Percentiles rank a stretch among this genome's conserved stretches.
These are phyloP conservation scores for Epinotia bilunana DNA, from an alignment of 2,888 invertebrate genomes.

Conservation along the genomic window DNA sequence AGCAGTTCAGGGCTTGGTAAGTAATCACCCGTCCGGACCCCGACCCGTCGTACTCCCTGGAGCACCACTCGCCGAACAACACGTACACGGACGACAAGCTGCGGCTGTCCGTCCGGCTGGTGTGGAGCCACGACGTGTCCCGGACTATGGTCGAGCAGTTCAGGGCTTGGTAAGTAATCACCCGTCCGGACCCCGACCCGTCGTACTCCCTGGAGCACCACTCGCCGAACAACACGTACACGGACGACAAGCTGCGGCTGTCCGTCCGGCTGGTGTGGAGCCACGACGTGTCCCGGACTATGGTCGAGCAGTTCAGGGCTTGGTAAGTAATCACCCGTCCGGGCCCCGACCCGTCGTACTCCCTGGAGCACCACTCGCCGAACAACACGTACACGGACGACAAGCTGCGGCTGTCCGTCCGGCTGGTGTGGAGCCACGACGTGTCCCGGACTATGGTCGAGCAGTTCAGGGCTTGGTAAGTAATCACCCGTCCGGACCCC, in stretches of 20 bases:
- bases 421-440: constrained; percentile 92
- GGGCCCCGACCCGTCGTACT: constrained; percentile 71
- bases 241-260: constrained; percentile 91
- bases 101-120: constrained; percentile 91
- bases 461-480: constrained; percentile 88
- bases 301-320: constrained; percentile 87
- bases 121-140: constrained; percentile 92
- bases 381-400: constrained; percentile 87
- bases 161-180: constrained; percentile 86
- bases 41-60: constrained; percentile 70
- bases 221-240: constrained; percentile 81
- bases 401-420: constrained; percentile 91
- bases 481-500: constrained; percentile 68
- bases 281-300: constrained; percentile 89
- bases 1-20: too few species aligned
- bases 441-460: constrained; percentile 91
- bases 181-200: constrained; percentile 67
- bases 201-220: constrained; percentile 73
- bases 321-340: constrained; percentile 54
- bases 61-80: constrained; percentile 78
- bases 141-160: constrained; percentile 90
- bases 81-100: constrained; percentile 90
- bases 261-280: constrained; percentile 93
- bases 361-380: constrained; percentile 71
- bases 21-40: constrained; percentile 68